Evolutionary conservation across 2,888 invertebrate species (phyloP).

Genomic region (Acrocyrtus sp.): DNA sequence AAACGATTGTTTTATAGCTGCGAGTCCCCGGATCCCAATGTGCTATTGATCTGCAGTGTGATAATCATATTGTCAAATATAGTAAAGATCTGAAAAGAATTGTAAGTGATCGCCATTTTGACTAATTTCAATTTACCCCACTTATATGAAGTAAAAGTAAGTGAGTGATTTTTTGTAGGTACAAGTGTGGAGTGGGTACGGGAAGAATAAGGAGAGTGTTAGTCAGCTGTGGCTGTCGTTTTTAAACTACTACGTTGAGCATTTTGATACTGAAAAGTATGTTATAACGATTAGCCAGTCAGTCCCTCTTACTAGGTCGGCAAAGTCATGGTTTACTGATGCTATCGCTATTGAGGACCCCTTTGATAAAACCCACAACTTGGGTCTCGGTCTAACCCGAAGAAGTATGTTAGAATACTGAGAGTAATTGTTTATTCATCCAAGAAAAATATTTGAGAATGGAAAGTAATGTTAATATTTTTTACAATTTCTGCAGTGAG

Average conservation of each 20-base stretch:
- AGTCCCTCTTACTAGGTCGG: constrained; percentile 68
- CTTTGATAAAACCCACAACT: constrained; percentile 71
- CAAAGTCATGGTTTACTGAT: constrained; percentile 71
- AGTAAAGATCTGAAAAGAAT: constrained; percentile 47
- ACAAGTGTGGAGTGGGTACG: constrained; percentile 67
- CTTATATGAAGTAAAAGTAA: neutral
- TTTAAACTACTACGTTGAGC: constrained; percentile 70
- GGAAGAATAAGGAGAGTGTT: constrained; percentile 67
- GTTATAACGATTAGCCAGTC: constrained; percentile 69
- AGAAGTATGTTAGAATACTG: constrained; percentile 67
- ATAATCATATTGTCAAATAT: constrained; percentile 28
- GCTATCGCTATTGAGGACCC: constrained; percentile 73
- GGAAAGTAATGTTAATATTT: neutral
- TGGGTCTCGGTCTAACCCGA: constrained; percentile 70
- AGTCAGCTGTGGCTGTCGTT: constrained; percentile 70
- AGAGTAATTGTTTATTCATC: neutral
- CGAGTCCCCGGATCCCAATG: neutral
- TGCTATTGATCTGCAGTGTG: constrained; percentile 7
- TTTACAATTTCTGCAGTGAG: constrained; percentile 53
- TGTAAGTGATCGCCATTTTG: constrained; percentile 21
- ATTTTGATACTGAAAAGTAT: constrained; percentile 68
- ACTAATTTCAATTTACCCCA: neutral
- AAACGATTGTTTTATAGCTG: constrained; percentile 60
- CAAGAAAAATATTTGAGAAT: neutral
- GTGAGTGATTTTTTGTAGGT: constrained; percentile 40